Evolutionary conservation across 2,113 vertebrate genomes (phyloP), one percentile per base, ranked within the genome.

Genomic region (Mystacornis crossleyi): DNA sequence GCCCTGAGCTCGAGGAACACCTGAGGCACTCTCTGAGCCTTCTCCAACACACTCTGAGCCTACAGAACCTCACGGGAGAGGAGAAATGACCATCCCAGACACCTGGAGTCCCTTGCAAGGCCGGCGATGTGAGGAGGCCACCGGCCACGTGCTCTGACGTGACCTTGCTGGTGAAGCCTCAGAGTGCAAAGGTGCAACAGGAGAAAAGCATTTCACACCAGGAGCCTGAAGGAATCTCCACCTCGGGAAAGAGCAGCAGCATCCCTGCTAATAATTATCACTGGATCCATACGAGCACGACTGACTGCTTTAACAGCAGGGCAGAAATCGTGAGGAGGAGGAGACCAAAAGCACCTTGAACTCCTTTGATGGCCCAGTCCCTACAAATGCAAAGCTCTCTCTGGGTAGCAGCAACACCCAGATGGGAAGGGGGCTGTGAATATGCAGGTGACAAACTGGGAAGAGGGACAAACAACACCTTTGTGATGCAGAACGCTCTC

Each of bases 371-470:
- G 71, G 55, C 54, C 31, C 54, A 16, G 36, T 6, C 93, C 47
- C 58, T 87, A 90, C 74, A 96, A 93, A 97, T 94, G 90, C 93
- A 94, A 97, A 95, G 36, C 4, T 4, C 38, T 9, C 64, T 45
- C 82, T 67, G 90, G 80, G 88, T 3, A 93, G 73, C 83, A 84
- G 73, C 71, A 62, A 90, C 87, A 88, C 47, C 60, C 81, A 33
- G 55, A 47, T 54, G 92, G 92, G 87, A 94, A 93, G 33, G 85
- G 74, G n/a, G 4, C 34, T 78, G 75, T 73, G 95, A 95, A 97
- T 96, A 96, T 93, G 90, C 85, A 81, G 93, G 92, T 93, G 88
- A 53, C 38, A 38, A 94, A 70, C 58, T 69, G 40, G 86, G 54
- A 71, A 55, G 79, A 78, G 86, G 45, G 84, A 89, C 86, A 89